Evolutionary conservation across 2,888 invertebrate genomes (phyloP), one percentile per base, ranked within the genome.

Genomic region (Leptinotarsa peninsularis): DNA sequence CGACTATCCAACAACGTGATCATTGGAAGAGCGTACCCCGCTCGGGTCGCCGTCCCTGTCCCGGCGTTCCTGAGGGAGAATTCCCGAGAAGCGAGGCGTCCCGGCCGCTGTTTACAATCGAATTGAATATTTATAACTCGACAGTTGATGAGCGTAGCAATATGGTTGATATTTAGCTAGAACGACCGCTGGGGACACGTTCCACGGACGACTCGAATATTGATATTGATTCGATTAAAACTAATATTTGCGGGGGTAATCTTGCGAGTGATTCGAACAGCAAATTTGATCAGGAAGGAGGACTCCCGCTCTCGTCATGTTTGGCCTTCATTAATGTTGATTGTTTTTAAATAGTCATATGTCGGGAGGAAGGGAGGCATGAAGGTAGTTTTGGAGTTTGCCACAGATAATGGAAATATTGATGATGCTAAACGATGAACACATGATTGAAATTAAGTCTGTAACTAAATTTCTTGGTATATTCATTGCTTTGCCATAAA

Each of bases 141-240:
- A 86, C 88, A 88, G 88, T 88, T 88, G 88, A 88, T 88, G 88
- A 89, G 87, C 88, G 88, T 86, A 87, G 88, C 88, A 88, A 89
- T 88, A 89, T 89, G 88, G 86, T 88, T 84, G 86, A 87, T 84
- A 84, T 88, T 88, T 88, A 86, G 86, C 67, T 72, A 68, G 83
- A 85, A 81, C 83, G 86, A 83, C 83, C 87, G 82, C 85, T 82
- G 76, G 87, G 86, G 86, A 86, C 79, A 74, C 33, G 60, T 73
- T 67, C 58, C 75, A 67, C 58, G 67, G 58, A 72, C 67, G 67
- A 27, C 52, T 52, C 49, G 73, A 63, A 67, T 75, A 68, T 72
- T 52, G 58, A 85, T 87, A 87, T 88, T 87, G 88, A 88, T 88
- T 87, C 84, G 86, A 88, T 88, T 88, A 87, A 87, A 87, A 87